A percentile compares a stretch with the other conserved stretches of the same genome.
These are phyloP conservation scores for Platyrinchus mystaceus DNA, from an alignment of 2,797 vertebrate species.

Conservation along the genomic window DNA sequence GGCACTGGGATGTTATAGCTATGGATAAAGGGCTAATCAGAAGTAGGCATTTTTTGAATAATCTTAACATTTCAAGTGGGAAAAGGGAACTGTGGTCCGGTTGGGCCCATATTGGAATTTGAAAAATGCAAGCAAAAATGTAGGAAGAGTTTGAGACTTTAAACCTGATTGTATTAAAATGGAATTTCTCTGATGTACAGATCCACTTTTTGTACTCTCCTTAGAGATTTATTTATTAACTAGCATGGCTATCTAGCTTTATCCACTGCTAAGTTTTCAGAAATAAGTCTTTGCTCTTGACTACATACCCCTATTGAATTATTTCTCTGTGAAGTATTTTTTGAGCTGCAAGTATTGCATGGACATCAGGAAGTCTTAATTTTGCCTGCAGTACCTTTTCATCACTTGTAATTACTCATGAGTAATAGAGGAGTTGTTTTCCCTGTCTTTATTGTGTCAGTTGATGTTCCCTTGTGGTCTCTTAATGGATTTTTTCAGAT, in stretches of 20 bases:
- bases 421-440: neutral
- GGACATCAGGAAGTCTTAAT: neutral
- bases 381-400: neutral
- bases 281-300: neutral
- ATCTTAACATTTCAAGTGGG: neutral
- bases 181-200: neutral
- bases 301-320: neutral
- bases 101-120: neutral
- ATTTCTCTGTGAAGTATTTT: neutral
- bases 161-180: neutral
- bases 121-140: neutral
- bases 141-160: neutral
- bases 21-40: neutral
- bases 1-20: neutral
- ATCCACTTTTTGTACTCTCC: neutral
- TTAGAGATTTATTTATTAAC: neutral
- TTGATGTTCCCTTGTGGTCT: neutral
- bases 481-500: neutral
- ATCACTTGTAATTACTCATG: neutral
- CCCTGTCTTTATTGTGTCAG: neutral
- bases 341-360: neutral
- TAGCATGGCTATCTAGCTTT: neutral
- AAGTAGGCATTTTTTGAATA: neutral
- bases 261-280: neutral
- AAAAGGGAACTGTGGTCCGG: neutral